Percentiles rank a stretch among this genome's conserved stretches.
These are phyloP conservation scores for Bombyx mandarina DNA, from an alignment of 1,140 invertebrate species.

Conservation along the genomic window DNA sequence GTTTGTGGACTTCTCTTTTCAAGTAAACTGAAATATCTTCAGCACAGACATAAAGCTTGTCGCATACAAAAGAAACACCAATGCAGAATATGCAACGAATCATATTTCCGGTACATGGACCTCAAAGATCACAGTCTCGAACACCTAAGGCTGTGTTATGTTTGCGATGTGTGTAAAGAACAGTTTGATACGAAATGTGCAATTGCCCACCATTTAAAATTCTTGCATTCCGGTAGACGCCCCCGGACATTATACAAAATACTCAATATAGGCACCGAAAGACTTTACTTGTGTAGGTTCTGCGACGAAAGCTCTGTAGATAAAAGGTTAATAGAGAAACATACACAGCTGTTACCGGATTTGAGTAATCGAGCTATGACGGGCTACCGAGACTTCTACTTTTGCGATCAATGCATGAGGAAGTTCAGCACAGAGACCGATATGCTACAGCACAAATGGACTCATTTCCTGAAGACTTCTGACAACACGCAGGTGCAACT, in stretches of 20 bases:
- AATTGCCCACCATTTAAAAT: conserved; percentile 42
- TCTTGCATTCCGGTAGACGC: conserved; percentile 32
- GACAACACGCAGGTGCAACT: conserved; percentile 26
- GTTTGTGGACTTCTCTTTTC: conserved; percentile 30
- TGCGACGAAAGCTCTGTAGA: conserved; percentile 40
- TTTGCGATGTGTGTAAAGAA: conserved; percentile 57
- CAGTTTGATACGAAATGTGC: conserved; percentile 42
- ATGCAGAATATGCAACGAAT: conserved; percentile 35
- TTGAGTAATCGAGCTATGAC: conserved; percentile 35
- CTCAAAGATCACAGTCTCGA: conserved; percentile 53
- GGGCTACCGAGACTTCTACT: conserved; percentile 46
- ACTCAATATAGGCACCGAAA: conserved; percentile 24
- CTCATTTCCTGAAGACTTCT: conserved; percentile 35
- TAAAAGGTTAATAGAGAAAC: conserved; percentile 28
- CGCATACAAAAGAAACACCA: conserved; percentile 32
- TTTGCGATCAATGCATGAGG: conserved; percentile 44
- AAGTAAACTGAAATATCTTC: conserved; percentile 28
- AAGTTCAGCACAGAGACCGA: conserved; percentile 43
- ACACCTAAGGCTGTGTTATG: conserved; percentile 29
- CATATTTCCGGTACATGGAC: conserved; percentile 41
- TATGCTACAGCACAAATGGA: conserved; percentile 53
- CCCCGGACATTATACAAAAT: conserved; percentile 25
- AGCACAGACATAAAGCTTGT: conserved; percentile 36
- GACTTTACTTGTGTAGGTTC: conserved; percentile 43
- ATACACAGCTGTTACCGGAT: conserved; percentile 33